Conservation (phyloP, 2,113 vertebrate genomes). For the Thermophis baileyi region DNA sequence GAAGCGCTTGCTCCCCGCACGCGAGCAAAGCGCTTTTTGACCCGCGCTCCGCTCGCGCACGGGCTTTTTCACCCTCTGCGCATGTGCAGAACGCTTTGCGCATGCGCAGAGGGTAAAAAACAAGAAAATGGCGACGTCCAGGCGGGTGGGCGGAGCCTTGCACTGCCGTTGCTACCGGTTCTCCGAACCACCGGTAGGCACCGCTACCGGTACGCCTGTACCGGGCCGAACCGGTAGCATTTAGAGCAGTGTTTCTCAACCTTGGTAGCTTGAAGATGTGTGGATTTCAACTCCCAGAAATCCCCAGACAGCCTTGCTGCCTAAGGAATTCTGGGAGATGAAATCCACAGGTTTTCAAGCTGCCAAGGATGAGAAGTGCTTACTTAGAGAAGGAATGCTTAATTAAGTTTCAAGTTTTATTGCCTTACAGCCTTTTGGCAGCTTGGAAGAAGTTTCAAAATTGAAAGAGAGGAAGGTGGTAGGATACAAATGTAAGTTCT, state of each 20-base stretch:
- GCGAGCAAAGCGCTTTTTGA: no score
- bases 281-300: neutral
- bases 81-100: no score
- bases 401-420: conserved; percentile 21
- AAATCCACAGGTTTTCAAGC: neutral
- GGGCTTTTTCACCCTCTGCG: no score
- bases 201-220: no score
- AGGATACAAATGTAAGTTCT: conserved; percentile 97
- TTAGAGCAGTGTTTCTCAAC: neutral
- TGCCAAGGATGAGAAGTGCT: neutral
- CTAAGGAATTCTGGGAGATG: neutral
- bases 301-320: neutral
- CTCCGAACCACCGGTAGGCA: no score
- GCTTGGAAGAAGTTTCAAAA: conserved; percentile 75
- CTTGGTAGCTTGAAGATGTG: neutral
- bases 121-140: no score
- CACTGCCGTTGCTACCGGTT: no score
- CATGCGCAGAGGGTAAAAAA: no score
- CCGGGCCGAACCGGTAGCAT: no score
- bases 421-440: conserved; percentile 75
- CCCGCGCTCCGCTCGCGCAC: no score
- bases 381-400: neutral
- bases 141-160: no score
- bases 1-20: no score
- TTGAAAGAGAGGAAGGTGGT: conserved; percentile 80